phyloP scores from a whole-genome alignment of 1,140 invertebrate species.

The fruit fly (Drosophila melanogaster) region DNA sequence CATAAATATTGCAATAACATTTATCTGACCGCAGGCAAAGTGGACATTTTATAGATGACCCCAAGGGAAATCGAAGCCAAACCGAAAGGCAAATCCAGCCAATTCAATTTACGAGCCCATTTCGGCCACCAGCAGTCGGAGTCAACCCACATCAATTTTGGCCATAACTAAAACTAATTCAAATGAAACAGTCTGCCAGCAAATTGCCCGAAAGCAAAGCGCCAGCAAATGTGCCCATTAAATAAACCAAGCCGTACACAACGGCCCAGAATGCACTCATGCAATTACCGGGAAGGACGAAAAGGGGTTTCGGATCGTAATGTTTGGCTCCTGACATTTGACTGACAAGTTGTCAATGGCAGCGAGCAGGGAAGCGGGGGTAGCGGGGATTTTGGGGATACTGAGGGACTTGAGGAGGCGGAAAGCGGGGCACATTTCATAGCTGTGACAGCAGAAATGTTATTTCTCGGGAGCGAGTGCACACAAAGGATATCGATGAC shows the following conservation, averaged over 20 bases:
- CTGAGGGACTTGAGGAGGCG: background rate
- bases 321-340: constrained; percentile 68
- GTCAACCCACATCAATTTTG: constrained; percentile 52
- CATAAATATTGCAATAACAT: constrained; percentile 53
- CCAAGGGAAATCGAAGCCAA: constrained; percentile 13
- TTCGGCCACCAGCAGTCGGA: constrained; percentile 8
- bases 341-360: constrained; percentile 79
- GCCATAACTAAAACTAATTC: constrained; percentile 52
- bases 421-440: constrained; percentile 31
- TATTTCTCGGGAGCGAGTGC: constrained; percentile 31
- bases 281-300: constrained; percentile 58
- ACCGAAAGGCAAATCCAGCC: constrained; percentile 9
- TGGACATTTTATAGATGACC: constrained; percentile 43
- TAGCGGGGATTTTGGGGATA: background rate
- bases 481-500: constrained; percentile 34
- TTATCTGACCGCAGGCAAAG: constrained; percentile 45
- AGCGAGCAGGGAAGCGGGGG: constrained; percentile 14
- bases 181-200: constrained; percentile 42
- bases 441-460: constrained; percentile 50
- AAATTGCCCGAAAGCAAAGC: constrained; percentile 52
- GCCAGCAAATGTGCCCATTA: constrained; percentile 35
- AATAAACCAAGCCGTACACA: constrained; percentile 43
- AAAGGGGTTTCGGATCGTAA: constrained; percentile 31
- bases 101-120: constrained; percentile 45
- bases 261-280: constrained; percentile 63